Evolutionary conservation across 2,888 invertebrate species (phyloP).

Genomic region (Noctuana brunneofusca): DNA sequence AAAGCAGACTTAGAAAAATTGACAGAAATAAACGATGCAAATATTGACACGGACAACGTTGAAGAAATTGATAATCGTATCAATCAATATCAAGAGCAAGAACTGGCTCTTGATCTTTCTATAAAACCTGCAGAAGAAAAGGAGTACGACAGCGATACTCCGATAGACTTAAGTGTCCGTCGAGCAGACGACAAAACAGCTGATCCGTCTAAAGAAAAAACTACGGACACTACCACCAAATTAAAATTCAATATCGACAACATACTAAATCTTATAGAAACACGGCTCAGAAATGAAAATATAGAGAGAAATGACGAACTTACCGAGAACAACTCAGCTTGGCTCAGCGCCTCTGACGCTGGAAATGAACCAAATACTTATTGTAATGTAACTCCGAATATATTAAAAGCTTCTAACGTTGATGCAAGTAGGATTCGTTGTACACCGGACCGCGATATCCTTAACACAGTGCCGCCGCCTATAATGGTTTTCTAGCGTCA

Average conservation of each 20-base stretch:
- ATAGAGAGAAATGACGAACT: not conserved
- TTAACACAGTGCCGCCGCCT: conserved; percentile 21
- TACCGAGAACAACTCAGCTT: not conserved
- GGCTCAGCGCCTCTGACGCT: not conserved
- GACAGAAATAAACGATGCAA: not conserved
- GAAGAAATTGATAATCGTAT: not conserved
- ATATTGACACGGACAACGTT: not conserved
- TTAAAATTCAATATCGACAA: not conserved
- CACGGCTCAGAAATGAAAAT: not conserved
- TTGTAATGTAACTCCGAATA: not conserved
- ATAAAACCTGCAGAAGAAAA: not conserved
- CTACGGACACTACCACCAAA: not conserved
- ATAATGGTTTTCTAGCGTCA: conserved; percentile 18
- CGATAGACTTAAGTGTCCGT: not conserved
- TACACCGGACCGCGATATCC: conserved; percentile 1
- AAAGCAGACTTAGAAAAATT: not conserved
- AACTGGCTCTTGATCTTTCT: not conserved
- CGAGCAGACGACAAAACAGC: not conserved
- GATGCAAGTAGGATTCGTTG: not conserved
- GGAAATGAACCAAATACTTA: not conserved
- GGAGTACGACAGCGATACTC: not conserved
- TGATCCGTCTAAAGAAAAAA: not conserved
- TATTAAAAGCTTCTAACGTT: not conserved
- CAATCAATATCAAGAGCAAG: not conserved
- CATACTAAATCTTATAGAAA: not conserved